phyloP scores from a whole-genome alignment of 2,888 invertebrate species.

The Dicyrtomina minuta region DNA sequence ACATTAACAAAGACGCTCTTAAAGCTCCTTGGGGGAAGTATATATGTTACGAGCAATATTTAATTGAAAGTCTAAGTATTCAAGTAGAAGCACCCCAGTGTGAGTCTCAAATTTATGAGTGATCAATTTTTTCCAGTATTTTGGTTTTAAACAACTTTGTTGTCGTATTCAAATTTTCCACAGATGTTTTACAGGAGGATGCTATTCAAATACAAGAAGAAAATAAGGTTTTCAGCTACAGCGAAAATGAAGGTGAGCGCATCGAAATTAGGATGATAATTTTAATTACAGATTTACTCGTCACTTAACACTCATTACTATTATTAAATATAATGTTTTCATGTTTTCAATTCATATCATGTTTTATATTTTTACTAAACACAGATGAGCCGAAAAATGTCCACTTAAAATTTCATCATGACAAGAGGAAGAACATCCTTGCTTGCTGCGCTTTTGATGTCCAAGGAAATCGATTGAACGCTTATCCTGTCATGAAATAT shows the following conservation, averaged over 20 bases:
- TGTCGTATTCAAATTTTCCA: too few species aligned
- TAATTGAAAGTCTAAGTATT: slow-evolving; percentile 1
- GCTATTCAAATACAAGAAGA: neutral
- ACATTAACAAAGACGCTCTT: slow-evolving; percentile 39
- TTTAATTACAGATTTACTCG: neutral
- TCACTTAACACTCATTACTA: too few species aligned
- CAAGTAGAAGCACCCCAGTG: slow-evolving; percentile 16
- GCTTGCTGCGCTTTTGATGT: slow-evolving; percentile 15
- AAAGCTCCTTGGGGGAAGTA: slow-evolving; percentile 41
- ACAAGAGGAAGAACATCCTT: neutral
- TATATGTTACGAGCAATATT: slow-evolving; percentile 34
- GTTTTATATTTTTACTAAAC: too few species aligned
- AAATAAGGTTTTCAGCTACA: slow-evolving; percentile 7
- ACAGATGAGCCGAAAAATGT: neutral
- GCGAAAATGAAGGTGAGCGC: neutral
- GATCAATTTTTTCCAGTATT: neutral
- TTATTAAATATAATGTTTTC: too few species aligned
- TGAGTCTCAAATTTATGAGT: neutral
- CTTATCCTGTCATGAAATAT: slow-evolving; percentile 36
- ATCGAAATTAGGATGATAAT: neutral
- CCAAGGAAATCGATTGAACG: slow-evolving; percentile 16
- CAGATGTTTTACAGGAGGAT: neutral
- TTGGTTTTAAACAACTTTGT: neutral
- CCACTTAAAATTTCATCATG: slow-evolving; percentile 14
- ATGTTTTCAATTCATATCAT: neutral